These are phyloP conservation scores for Agriotes lineatus DNA, from an alignment of 2,888 invertebrate species.

Conservation along the genomic window DNA sequence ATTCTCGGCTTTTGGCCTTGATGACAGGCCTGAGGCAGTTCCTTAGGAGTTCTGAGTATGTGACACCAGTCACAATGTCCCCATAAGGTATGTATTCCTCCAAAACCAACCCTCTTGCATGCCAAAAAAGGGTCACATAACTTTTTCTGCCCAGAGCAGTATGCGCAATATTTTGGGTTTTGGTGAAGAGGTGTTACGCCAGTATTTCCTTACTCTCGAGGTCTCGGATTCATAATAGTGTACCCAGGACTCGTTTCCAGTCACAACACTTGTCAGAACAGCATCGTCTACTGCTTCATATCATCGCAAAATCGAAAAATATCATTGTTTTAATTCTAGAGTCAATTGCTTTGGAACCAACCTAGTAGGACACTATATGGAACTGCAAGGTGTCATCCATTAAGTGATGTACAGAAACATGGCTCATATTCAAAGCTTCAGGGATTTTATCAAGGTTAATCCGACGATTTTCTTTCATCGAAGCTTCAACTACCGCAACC, in stretches of 20 bases:
- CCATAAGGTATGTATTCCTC: background rate
- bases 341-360: background rate
- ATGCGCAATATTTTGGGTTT: background rate
- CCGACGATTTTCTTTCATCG: too few relatives aligned
- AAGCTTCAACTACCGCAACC: too few relatives aligned
- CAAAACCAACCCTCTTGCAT: background rate
- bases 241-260: background rate
- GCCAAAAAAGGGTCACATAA: background rate
- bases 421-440: too few relatives aligned
- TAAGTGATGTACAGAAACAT: too few relatives aligned
- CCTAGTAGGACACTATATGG: background rate
- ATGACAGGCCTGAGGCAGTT: background rate
- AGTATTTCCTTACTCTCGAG: background rate
- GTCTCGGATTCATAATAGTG: background rate
- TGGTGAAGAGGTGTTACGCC: background rate
- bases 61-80: background rate
- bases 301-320: too few relatives aligned
- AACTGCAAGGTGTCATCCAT: background rate
- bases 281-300: background rate
- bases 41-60: constrained; percentile 1
- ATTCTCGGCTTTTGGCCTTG: background rate
- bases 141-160: background rate
- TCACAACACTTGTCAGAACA: background rate
- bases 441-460: too few relatives aligned
- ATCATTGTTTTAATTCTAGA: background rate